These are phyloP conservation scores for Myiotriccus ornatus DNA, from an alignment of 2,797 vertebrate species.

Conservation along the genomic window DNA sequence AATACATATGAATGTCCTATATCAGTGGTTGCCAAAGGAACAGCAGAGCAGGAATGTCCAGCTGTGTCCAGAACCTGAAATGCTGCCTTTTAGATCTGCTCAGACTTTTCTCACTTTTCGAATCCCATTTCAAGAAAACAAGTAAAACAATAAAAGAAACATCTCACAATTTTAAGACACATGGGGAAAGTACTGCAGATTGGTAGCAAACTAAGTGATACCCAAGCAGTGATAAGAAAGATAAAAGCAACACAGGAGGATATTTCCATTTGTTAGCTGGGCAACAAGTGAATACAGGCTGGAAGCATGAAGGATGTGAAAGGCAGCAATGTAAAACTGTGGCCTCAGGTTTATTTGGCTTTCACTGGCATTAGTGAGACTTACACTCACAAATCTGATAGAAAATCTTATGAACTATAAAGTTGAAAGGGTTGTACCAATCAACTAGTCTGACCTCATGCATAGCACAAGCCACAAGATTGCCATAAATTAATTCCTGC, in stretches of 20 bases:
- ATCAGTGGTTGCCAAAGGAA: background rate
- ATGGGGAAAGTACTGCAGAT: background rate
- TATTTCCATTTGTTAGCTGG: background rate
- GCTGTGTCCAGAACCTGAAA: background rate
- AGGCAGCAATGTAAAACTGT: background rate
- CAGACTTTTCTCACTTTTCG: background rate
- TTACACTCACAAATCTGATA: background rate
- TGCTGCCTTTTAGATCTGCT: background rate
- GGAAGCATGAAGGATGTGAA: background rate
- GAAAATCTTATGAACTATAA: background rate
- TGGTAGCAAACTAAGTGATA: background rate
- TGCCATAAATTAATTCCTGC: constrained; percentile 1
- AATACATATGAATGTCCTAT: background rate
- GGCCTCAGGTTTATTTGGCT: background rate
- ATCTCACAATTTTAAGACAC: background rate
- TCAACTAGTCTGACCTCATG: constrained; percentile 11
- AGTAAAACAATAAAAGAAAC: background rate
- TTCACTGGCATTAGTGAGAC: background rate
- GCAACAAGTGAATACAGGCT: background rate
- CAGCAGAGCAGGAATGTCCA: background rate
- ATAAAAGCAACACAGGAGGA: background rate
- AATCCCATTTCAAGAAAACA: background rate
- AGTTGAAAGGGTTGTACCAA: background rate
- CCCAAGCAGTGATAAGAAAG: background rate
- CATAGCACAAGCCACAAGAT: background rate